Evolutionary conservation across 2,797 vertebrate species (phyloP), one percentile per base, ranked within the genome.

Genomic region (Eospalax fontanierii): DNA sequence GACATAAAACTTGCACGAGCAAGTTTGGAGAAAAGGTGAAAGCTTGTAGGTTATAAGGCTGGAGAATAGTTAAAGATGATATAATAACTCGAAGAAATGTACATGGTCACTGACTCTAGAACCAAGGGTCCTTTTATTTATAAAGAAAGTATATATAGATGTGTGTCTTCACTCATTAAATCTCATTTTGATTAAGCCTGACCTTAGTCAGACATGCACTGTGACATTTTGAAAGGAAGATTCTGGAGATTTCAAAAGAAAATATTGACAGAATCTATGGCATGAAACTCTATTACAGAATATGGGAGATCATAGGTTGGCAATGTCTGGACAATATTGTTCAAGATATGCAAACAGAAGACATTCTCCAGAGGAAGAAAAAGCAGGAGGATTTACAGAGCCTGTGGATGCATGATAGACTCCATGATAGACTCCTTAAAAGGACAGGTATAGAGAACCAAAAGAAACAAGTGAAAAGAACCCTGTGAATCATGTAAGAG

Each of bases 171-270:
- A 50, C 35, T 75, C 35, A 79, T 70, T 0, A 76, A 73, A 86
- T n/a, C 26, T 95, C 38, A 79, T 93, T 95, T 79, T 82, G 43
- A 92, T 93, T 76, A 95, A 92, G 33, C 11, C 16, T 40, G 30
- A 24, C 33, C 83, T 95, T 81, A 84, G 70, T 96, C 68, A 73
- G 54, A 89, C 57, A 66, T 19, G 40, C 46, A 28, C 24, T 81
- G 59, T 22, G 57, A 96, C 90, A 50, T 96, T 95, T 35, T 89
- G 59, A 80, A 94, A 93, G 28, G 66, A 61, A 78, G 33, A 90
- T 66, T 92, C 83, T 4, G 70, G 46, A 74, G 26, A 6, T 89
- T 87, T 83, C 80, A 86, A 92, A 91, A 68, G 84, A 92, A 92
- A 95, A 88, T 87, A 35, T 82, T 90, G 95, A 89, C 61, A 91